Evolutionary conservation across 2,797 vertebrate genomes (phyloP).

Genomic region (Gephyroberyx darwinii): DNA sequence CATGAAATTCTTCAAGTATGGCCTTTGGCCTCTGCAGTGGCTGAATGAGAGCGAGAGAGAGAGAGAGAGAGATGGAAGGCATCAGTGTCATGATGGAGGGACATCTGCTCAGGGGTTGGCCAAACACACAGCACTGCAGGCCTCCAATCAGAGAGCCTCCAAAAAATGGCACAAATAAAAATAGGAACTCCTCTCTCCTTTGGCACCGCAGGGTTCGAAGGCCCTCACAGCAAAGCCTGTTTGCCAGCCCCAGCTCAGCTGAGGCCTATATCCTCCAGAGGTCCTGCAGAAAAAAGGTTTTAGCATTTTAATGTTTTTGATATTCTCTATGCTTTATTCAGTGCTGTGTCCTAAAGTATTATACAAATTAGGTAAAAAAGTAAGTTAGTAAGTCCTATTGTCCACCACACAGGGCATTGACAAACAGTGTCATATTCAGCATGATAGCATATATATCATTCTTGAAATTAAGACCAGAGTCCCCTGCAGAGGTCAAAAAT

Average conservation of each 20-base stretch:
- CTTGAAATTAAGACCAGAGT: too few species aligned
- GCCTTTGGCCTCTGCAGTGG: slow-evolving; percentile 2
- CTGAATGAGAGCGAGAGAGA: slow-evolving; percentile 26
- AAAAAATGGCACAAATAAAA: slow-evolving; percentile 70
- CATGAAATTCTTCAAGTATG: slow-evolving; percentile 4
- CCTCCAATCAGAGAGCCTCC: slow-evolving; percentile 59
- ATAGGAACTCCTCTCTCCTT: slow-evolving; percentile 58
- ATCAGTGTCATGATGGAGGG: slow-evolving; percentile 41
- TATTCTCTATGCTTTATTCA: too few species aligned
- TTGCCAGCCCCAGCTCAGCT: slow-evolving; percentile 40
- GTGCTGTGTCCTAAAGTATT: too few species aligned
- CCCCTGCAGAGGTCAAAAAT: too few species aligned
- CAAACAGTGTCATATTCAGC: too few species aligned
- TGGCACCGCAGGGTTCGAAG: slow-evolving; percentile 51
- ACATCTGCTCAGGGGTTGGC: slow-evolving; percentile 66
- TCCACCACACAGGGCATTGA: too few species aligned
- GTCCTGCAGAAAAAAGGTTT: too few species aligned
- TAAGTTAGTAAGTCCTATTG: too few species aligned
- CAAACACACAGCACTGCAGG: slow-evolving; percentile 53
- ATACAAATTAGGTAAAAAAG: too few species aligned
- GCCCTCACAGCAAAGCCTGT: slow-evolving; percentile 46
- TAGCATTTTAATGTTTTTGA: too few species aligned
- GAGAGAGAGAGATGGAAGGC: slow-evolving; percentile 23
- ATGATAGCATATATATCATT: too few species aligned
- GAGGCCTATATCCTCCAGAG: slow-evolving; percentile 25